Evolutionary conservation across 2,888 invertebrate species (phyloP), one percentile per base, ranked within the genome.

Genomic region (Leptura quadrifasciata): DNA sequence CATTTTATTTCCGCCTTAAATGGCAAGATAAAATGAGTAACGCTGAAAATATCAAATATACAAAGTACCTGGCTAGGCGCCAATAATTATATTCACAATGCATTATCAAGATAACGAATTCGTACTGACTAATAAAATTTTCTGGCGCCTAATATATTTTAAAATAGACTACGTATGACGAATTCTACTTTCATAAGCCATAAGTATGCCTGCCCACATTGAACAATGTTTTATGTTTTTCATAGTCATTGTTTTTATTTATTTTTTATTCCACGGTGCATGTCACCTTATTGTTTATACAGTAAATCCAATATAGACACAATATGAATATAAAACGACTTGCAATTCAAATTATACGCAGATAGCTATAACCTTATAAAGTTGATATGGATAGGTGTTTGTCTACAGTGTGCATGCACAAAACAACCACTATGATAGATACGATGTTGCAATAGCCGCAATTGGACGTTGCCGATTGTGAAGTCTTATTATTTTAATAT

Each of bases 81-180:
- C 75, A 75, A 65, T 58, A 64, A 60, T 65, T 31, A 5, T 71
- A 21, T 71, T 71, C 61, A 52, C 71, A 71, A 71, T 71, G 71
- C 68, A 60, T 61, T 61, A 72, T 67, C 72, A 60, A 67, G 75
- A 76, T 76, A 76, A 72, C 71, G 55, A 63, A 72, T 67, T 72
- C 72, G 54, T 54, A 71, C 24, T 54, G 75, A 72, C 72, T 72
- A 72, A 72, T 76, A 76, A 72, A 54, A 61, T 61, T 76, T 72
- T 61, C 67, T 76, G 75, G 75, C 75, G 75, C 75, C 72, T 71
- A 57, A 47, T 71, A 27, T 61, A 71, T 52, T 71, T 52, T 71
- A 71, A 70, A 71, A 71, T 71, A 71, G 60, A 71, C 60, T 71
- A 52, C 52, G 61, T 52, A 69, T 58, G 69, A 58, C 69, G 69